These are phyloP conservation scores for Turritopsis rubra DNA, from an alignment of 30 jellyfish, hydroid and myxozoan species.

Conservation along the genomic window DNA sequence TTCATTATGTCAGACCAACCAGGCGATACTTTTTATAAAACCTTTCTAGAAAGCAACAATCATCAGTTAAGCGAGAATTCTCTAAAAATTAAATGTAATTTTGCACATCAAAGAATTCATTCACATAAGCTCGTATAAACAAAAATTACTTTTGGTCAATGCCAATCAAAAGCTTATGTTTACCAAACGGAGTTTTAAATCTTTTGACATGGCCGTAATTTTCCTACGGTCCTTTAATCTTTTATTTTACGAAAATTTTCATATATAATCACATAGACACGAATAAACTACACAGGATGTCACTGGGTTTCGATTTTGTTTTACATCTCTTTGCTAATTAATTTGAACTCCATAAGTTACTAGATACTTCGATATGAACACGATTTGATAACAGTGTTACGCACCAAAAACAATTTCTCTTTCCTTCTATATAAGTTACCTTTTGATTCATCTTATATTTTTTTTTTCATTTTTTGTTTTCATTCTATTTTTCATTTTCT, in stretches of 20 bases:
- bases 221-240: background rate
- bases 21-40: background rate
- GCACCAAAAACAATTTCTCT: too few species aligned
- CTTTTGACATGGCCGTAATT: background rate
- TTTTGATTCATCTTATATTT: background rate
- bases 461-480: background rate
- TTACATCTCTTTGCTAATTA: background rate
- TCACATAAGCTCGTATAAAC: background rate
- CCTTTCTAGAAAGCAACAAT: background rate
- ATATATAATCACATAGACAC: background rate
- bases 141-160: background rate
- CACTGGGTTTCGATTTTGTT: background rate
- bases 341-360: too few species aligned
- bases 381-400: too few species aligned
- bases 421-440: too few species aligned
- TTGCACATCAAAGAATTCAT: background rate
- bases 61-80: background rate
- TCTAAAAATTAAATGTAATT: background rate
- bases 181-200: background rate
- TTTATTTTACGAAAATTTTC: background rate
- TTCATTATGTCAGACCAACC: background rate
- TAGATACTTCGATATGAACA: too few species aligned
- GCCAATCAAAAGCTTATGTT: background rate
- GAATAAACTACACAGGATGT: background rate
- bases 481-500: background rate